phyloP scores from a whole-genome alignment of 2,797 vertebrate species.

The Bradypodion pumilum region DNA sequence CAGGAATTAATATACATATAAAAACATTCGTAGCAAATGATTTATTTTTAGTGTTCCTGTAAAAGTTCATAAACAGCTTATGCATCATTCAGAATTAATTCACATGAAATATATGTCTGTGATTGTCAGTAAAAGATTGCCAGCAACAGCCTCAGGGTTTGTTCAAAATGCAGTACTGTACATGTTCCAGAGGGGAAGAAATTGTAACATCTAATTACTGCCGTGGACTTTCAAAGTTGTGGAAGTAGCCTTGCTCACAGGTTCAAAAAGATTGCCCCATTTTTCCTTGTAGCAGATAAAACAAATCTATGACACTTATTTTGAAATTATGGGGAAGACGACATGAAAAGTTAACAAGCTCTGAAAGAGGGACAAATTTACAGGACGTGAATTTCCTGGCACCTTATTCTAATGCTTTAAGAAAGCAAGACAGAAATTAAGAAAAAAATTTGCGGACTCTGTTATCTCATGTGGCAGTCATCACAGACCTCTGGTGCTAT shows the following conservation, averaged over 20 bases:
- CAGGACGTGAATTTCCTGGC: not conserved
- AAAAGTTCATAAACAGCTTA: not conserved
- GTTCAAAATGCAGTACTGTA: not conserved
- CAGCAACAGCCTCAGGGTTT: not conserved
- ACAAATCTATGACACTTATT: not conserved
- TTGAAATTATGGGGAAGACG: not conserved
- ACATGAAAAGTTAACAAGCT: not conserved
- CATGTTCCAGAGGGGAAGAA: not conserved
- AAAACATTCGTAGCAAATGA: not conserved
- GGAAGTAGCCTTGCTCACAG: not conserved
- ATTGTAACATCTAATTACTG: not conserved
- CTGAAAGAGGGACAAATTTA: not conserved
- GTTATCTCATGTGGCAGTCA: not conserved
- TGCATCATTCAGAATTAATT: not conserved
- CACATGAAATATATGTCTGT: not conserved
- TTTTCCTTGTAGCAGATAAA: not conserved
- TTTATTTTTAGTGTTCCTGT: not conserved
- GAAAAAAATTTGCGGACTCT: too few relatives aligned
- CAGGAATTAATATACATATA: not conserved
- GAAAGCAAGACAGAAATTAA: too few relatives aligned
- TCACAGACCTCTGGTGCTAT: not conserved
- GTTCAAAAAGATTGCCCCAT: not conserved
- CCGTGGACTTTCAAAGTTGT: not conserved
- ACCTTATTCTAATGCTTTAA: too few relatives aligned
- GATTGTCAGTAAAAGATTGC: not conserved